Base-by-base conservation (phyloP, 53 echinoderm and acorn worm species). In the Hippasteria phrygiana region DNA sequence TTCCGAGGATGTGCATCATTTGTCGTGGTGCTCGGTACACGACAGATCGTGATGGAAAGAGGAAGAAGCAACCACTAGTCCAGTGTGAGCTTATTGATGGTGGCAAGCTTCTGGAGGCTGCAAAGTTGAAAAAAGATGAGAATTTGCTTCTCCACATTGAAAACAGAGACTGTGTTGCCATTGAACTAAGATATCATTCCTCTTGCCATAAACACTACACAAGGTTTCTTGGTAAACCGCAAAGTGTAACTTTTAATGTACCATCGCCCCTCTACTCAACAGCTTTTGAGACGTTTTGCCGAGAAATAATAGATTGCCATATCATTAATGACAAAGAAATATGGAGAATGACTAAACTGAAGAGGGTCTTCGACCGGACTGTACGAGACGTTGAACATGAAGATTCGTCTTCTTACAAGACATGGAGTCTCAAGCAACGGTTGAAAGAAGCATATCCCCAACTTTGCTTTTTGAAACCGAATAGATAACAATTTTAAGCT, bases 371-470 rank as follows among this genome's bases (percentile, higher is more conserved):
- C 20, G 51, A 51, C 20, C 14, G 51, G 20, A 51, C 51, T 51
- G 51, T 51, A 51, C 51, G 45, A 56, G 80, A 91, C 18, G 41
- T 77, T 34, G 88, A 91, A 70, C 24, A 31, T 41, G 39, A 43
- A 29, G 92, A 92, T 72, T 18, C 62, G 20, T 47, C 76, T 14
- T 26, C 11, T 20, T 91, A 91, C 75, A 92, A 80, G 74, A 88
- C 55, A 17, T 92, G 20, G 31, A 69, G 48, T 55, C 65, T 92
- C 2, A 92, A 92, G 62, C 62, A 73, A 10, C 43, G 88, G 6
- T n/a, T 92, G 26, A 53, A 75, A 59, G 22, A 45, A 13, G 59
- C 29, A 26, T 92, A 88, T 78, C 92, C 88, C 22, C 88, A 92
- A 36, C 59, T 92, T 12, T 88, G 74, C 47, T 92, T 88, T 32